A percentile compares a stretch with the other conserved stretches of the same genome.
Conservation (phyloP, 30 jellyfish, hydroid and myxozoan genomes). For the Chironex yamaguchii region DNA sequence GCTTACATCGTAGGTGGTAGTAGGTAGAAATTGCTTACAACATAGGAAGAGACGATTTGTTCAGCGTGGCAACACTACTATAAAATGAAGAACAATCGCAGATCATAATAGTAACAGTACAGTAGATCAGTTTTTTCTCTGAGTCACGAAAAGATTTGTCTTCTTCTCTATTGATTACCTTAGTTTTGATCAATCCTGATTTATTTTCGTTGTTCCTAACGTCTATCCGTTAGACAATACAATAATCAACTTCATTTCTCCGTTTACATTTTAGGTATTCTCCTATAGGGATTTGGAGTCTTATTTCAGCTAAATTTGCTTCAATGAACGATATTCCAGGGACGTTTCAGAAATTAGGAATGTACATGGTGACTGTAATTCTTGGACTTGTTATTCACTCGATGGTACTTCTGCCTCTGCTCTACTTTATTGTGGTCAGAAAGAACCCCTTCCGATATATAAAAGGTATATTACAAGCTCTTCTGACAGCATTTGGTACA, state of each 20-base stretch:
- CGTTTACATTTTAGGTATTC: slow-evolving; percentile 82
- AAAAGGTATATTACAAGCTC: slow-evolving; percentile 80
- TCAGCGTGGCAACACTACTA: no score
- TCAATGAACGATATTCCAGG: slow-evolving; percentile 79
- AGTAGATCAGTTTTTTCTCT: no score
- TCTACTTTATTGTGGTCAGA: slow-evolving; percentile 72
- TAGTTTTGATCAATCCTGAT: neutral
- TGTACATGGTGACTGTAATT: slow-evolving; percentile 92
- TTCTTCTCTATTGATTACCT: neutral
- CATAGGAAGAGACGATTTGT: no score
- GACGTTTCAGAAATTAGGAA: slow-evolving; percentile 89
- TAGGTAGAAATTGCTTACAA: no score
- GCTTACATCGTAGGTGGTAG: no score
- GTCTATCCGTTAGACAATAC: neutral
- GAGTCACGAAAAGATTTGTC: neutral
- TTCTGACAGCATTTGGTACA: slow-evolving; percentile 86
- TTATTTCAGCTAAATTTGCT: slow-evolving; percentile 92
- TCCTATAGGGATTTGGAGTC: slow-evolving; percentile 94
- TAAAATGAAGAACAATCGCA: no score
- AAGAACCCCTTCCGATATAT: slow-evolving; percentile 78
- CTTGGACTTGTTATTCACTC: slow-evolving; percentile 90
- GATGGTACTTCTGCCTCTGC: slow-evolving; percentile 72
- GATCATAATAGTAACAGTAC: no score
- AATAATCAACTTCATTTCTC: no score
- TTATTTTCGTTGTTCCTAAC: neutral